Percentiles rank a stretch among this genome's conserved stretches.
These are phyloP conservation scores for Nothura maculosa DNA, from an alignment of 2,797 vertebrate species.

Conservation along the genomic window DNA sequence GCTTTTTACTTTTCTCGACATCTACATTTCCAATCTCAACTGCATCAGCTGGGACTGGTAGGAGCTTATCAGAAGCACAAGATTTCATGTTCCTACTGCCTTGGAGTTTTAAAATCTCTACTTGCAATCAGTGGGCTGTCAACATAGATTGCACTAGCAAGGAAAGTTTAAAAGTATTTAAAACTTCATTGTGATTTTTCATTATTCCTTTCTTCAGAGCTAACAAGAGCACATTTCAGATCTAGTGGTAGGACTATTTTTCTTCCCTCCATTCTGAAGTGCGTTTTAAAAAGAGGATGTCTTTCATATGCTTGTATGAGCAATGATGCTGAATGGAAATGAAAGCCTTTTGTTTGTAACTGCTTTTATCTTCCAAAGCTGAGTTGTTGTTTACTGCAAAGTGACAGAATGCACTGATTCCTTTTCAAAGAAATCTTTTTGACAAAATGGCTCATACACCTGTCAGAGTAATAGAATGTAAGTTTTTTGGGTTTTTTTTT, in stretches of 20 bases:
- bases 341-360: neutral
- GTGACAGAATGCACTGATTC: neutral
- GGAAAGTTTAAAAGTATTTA: neutral
- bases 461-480: neutral
- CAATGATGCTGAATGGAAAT: neutral
- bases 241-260: neutral
- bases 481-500: neutral
- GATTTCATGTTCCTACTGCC: neutral
- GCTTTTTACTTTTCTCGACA: neutral
- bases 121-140: neutral
- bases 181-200: neutral
- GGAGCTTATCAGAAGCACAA: neutral
- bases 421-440: slow-evolving; percentile 44
- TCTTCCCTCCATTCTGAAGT: neutral
- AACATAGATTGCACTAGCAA: neutral
- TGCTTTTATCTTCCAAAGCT: slow-evolving; percentile 36
- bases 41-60: neutral
- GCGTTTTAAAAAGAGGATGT: neutral
- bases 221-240: slow-evolving; percentile 1
- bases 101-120: neutral
- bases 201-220: neutral
- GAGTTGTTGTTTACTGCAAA: neutral
- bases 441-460: slow-evolving; percentile 9
- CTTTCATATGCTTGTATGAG: neutral
- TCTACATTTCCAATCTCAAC: neutral